These are phyloP conservation scores for Dermatemys mawii DNA, from an alignment of 2,113 vertebrate species.

Conservation along the genomic window DNA sequence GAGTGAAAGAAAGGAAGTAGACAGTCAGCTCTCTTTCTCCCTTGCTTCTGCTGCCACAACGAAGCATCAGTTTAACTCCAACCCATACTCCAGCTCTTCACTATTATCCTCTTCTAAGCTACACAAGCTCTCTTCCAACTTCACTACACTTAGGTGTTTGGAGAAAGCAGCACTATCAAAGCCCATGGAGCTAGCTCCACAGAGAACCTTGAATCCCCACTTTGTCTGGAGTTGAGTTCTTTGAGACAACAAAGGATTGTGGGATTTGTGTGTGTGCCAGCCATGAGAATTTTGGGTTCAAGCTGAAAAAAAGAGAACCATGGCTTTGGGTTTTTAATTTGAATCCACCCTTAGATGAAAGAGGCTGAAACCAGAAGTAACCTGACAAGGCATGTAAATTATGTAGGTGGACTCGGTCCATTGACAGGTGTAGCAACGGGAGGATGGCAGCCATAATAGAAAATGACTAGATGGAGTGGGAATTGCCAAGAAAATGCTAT, in stretches of 20 bases:
- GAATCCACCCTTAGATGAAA: background rate
- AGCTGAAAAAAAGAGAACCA: background rate
- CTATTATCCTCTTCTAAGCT: background rate
- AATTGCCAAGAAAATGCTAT: background rate
- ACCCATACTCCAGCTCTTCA: background rate
- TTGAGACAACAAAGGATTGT: background rate
- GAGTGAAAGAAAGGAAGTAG: background rate
- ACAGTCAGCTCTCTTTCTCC: background rate
- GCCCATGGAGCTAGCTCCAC: background rate
- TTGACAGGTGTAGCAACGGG: background rate
- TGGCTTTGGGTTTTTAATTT: background rate
- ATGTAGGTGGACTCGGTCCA: background rate
- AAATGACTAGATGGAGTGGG: background rate
- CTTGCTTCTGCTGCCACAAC: background rate
- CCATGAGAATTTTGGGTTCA: background rate
- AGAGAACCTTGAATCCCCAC: background rate
- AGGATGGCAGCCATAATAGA: background rate
- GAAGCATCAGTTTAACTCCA: background rate
- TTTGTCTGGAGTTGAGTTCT: background rate
- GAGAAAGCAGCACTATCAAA: background rate
- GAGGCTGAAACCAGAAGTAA: background rate
- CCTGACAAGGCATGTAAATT: background rate
- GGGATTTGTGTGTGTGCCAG: background rate
- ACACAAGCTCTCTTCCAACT: background rate
- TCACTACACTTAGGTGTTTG: background rate